Base-by-base conservation (phyloP, 2,797 vertebrate genomes). In the Takifugu rubripes region DNA sequence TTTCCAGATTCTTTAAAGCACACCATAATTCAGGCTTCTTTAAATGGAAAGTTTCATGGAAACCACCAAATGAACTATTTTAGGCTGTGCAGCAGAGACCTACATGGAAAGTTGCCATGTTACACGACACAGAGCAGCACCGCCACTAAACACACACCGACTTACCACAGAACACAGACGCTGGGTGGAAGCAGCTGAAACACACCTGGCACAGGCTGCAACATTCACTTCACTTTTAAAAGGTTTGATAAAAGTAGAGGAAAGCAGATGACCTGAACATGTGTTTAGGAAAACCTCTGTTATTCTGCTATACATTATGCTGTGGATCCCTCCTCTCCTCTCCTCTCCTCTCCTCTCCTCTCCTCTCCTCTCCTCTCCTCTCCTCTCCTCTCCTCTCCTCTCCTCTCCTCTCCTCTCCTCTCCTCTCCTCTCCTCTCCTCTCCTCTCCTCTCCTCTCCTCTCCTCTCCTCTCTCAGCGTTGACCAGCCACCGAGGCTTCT, bases 31-130 rank as follows among this genome's bases (percentile, higher is more conserved):
- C 64, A 60, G 70, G 65, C 64, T 47, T 61, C 48, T 82, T 71
- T 67, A 66, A 75, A 76, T 83, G 74, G 82, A 87, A 84, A 77
- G 65, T 81, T 83, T 67, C 60, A 53, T 70, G 52, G 56, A 82
- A 82, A 75, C 61, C 66, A 59, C 72, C 55, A 0, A 21, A 56
- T 29, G n/a, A 76, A 74, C 71, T 76, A 51, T 85, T 85, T 80
- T 61, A 51, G 54, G 76, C 57, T 55, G 58, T 71, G 48, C 51
- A 62, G 56, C 64, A 67, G 54, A 67, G 69, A 61, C 67, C 61
- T 64, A 64, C 47, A 69, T 79, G 71, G 77, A 87, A 77, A 70
- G 3, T 1, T 64, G 63, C 73, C 78, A 72, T 50, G 45, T 60
- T 55, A 57, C 69, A 57, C n/a, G 49, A 66, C 66, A 66, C 64